Evolutionary conservation across 2,113 vertebrate genomes (phyloP).

Genomic region (Carlito syrichta): DNA sequence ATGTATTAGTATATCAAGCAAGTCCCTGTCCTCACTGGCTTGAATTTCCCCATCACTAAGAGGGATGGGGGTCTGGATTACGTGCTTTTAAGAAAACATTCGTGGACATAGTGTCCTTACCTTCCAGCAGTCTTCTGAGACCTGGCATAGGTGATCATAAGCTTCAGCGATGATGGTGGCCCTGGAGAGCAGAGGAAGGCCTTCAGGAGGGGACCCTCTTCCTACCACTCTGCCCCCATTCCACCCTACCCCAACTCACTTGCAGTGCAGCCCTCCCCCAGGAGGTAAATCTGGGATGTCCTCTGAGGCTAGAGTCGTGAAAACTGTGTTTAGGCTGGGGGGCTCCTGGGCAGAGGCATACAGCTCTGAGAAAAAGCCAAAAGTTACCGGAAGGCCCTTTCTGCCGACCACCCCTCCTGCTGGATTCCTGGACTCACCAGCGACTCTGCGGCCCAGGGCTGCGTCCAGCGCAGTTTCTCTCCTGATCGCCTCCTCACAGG

Average conservation of each 20-base stretch:
- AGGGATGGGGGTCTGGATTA: not conserved
- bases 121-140: not conserved
- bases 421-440: slow-evolving; percentile 71
- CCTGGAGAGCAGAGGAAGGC: not conserved
- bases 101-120: not conserved
- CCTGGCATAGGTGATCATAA: slow-evolving; percentile 10
- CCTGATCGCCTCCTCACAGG: slow-evolving; percentile 83
- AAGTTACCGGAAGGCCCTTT: not conserved
- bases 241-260: slow-evolving; percentile 77
- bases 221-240: not conserved
- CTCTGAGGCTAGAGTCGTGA: slow-evolving; percentile 84
- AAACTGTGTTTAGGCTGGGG: slow-evolving; percentile 83
- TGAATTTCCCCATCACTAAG: not conserved
- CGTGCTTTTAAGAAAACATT: not conserved
- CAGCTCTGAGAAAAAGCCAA: slow-evolving; percentile 79
- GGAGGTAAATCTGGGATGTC: slow-evolving; percentile 84
- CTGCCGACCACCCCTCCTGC: not conserved
- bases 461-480: slow-evolving; percentile 81
- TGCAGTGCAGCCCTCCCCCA: slow-evolving; percentile 87
- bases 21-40: not conserved
- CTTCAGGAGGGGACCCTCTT: not conserved
- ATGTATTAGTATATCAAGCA: not conserved
- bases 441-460: slow-evolving; percentile 83
- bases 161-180: slow-evolving; percentile 31
- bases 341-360: slow-evolving; percentile 75